Conservation (phyloP, 2,888 invertebrate genomes). For the Protula sp. region DNA sequence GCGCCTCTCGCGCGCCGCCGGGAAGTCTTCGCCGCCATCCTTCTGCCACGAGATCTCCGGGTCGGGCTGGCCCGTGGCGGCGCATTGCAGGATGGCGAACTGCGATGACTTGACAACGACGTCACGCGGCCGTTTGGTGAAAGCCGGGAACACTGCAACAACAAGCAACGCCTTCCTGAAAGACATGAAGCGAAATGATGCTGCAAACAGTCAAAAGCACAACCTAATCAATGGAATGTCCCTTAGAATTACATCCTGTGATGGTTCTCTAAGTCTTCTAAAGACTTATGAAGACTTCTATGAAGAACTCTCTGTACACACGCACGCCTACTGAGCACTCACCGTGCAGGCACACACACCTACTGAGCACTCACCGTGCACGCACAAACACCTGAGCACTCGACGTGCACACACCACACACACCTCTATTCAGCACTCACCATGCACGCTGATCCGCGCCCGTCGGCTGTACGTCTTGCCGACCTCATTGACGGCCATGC, state of each 20-base stretch:
- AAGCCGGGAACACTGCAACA: constrained; percentile 72
- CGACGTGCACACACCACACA: too few species aligned
- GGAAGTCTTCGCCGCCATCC: constrained; percentile 63
- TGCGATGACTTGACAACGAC: constrained; percentile 78
- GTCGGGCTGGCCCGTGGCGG: constrained; percentile 79
- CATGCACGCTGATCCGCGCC: constrained; percentile 78
- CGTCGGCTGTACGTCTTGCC: constrained; percentile 84
- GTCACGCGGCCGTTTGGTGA: constrained; percentile 75
- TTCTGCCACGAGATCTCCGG: constrained; percentile 59
- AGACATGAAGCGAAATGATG: neutral
- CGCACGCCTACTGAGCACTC: too few species aligned
- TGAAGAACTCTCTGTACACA: too few species aligned
- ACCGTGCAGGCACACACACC: too few species aligned
- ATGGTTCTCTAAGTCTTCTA: too few species aligned
- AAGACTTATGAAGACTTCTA: too few species aligned
- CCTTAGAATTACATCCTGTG: neutral
- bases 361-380: too few species aligned
- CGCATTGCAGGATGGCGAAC: constrained; percentile 83
- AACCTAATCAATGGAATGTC: neutral
- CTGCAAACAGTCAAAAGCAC: neutral
- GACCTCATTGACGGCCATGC: constrained; percentile 81
- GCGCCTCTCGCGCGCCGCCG: constrained; percentile 85
- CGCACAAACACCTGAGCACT: too few species aligned
- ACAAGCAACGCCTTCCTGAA: neutral
- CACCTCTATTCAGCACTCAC: too few species aligned